Base-by-base conservation (phyloP, 2,113 vertebrate species). In the Pao palembangensis region DNA sequence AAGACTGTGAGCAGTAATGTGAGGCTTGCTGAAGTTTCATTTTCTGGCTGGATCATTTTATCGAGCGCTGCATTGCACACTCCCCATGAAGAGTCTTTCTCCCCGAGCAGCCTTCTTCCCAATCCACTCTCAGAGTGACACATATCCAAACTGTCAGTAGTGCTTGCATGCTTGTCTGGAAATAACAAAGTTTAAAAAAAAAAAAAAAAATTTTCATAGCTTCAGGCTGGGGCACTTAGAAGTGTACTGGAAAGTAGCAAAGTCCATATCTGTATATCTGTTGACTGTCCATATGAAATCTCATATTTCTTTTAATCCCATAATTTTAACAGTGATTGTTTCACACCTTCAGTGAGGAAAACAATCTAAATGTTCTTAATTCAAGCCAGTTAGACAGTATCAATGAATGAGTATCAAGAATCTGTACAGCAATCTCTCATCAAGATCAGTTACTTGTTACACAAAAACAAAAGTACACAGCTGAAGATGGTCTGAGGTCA, bases 1-100 rank as follows among this genome's bases (percentile, higher is more conserved):
- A 81, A 46, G 76, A 69, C 81, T 47, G 51, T 76, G 64, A 64
- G 48, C 68, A 63, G 52, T 53, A 48, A 75, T 42, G 47, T 59
- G 52, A 57, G 55, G 64, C 66, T 79, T 20, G 25, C 60, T 69
- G 31, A 69, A 70, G 59, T 73, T 70, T 55, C 13, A 52, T 71
- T 73, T 74, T 58, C 38, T 17, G 42, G 20, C 25, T 59, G 47
- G 55, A 63, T 61, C 49, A 73, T 42, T 73, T 42, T 56, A 66
- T 28, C 52, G 1, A 52, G 23, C 8, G 15, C 18, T n/a, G 41
- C 23, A 8, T 48, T 18, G 43, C 44, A 41, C 38, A 18, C 50
- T 25, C 34, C 52, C 44, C 23, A 28, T 63, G 54, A 58, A 56
- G 23, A 43, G 49, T n/a, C 18, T 46, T 55, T 28, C 2, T 58